Evolutionary conservation across 2,113 vertebrate genomes (phyloP).

Genomic region (Heterocephalus glaber): DNA sequence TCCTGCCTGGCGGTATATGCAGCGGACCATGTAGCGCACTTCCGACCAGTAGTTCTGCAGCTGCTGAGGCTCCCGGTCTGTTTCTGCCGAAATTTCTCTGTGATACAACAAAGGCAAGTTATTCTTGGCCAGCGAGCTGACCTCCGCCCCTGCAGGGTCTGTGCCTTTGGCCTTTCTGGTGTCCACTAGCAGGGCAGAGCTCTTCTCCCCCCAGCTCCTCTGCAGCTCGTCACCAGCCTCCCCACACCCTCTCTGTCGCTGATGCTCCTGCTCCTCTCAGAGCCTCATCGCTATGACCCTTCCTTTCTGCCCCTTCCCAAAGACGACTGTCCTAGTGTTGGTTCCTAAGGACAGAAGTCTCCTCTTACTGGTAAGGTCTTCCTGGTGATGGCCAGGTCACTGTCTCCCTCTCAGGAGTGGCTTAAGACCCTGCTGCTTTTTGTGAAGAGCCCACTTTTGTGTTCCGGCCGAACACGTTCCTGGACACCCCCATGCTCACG

Average conservation of each 20-base stretch:
- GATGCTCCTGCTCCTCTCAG: rapidly evolving
- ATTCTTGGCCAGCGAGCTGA: neutral
- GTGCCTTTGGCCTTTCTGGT: neutral
- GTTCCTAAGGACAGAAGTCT: neutral
- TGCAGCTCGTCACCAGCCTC: neutral
- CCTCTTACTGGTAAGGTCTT: neutral
- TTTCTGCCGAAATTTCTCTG: conserved; percentile 95
- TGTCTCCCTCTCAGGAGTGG: neutral
- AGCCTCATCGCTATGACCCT: neutral
- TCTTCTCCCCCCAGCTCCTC: neutral
- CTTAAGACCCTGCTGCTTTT: neutral
- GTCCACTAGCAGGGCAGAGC: neutral
- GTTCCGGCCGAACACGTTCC: neutral
- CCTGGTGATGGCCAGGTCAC: neutral
- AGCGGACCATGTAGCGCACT: conserved; percentile 96
- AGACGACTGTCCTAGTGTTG: neutral
- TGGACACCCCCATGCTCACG: conserved; percentile 27
- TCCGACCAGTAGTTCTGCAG: conserved; percentile 99
- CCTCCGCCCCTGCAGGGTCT: neutral
- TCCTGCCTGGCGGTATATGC: conserved; percentile 96
- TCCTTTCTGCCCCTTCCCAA: neutral
- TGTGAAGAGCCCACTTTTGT: no score
- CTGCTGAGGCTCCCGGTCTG: conserved; percentile 95
- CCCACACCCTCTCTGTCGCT: neutral
- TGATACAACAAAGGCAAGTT: neutral